Evolutionary conservation across 1,140 invertebrate genomes (phyloP).

Genomic region (Teleopsis dalmanni): DNA sequence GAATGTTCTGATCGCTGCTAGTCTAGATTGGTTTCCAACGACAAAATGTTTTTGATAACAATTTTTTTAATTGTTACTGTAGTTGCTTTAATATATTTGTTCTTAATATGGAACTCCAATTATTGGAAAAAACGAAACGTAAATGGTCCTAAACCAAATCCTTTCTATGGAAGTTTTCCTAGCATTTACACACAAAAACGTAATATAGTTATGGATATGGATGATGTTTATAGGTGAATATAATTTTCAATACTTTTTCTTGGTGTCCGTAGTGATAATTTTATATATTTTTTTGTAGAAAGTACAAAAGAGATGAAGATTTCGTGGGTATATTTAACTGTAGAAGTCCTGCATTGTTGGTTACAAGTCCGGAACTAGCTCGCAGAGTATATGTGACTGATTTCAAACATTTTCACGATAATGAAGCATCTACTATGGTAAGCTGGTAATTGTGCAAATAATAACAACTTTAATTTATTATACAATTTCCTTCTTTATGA

Average conservation of each 20-base stretch:
- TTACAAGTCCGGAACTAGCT: conserved; percentile 47
- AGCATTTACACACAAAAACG: conserved; percentile 23
- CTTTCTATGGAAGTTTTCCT: conserved; percentile 32
- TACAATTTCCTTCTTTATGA: no score
- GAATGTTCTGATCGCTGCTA: no score
- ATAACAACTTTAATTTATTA: neutral
- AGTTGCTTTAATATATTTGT: conserved; percentile 24
- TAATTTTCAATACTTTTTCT: neutral
- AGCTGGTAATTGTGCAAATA: neutral
- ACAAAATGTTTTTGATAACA: neutral
- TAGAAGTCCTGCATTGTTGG: conserved; percentile 38
- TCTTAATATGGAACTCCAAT: conserved; percentile 35
- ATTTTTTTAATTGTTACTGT: neutral
- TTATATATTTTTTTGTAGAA: conserved; percentile 12
- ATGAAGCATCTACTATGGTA: conserved; percentile 17
- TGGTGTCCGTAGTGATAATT: neutral
- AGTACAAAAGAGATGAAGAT: conserved; percentile 27
- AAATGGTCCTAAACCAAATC: conserved; percentile 27
- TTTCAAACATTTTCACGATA: conserved; percentile 45
- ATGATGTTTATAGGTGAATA: conserved; percentile 26
- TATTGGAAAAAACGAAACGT: conserved; percentile 38
- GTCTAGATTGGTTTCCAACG: no score
- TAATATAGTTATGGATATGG: conserved; percentile 19
- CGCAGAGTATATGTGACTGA: conserved; percentile 47
- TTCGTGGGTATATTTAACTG: conserved; percentile 27